Percentiles rank a stretch among this genome's conserved stretches.
Conservation (phyloP, 2,797 vertebrate species). For the Sarcophilus harrisii region DNA sequence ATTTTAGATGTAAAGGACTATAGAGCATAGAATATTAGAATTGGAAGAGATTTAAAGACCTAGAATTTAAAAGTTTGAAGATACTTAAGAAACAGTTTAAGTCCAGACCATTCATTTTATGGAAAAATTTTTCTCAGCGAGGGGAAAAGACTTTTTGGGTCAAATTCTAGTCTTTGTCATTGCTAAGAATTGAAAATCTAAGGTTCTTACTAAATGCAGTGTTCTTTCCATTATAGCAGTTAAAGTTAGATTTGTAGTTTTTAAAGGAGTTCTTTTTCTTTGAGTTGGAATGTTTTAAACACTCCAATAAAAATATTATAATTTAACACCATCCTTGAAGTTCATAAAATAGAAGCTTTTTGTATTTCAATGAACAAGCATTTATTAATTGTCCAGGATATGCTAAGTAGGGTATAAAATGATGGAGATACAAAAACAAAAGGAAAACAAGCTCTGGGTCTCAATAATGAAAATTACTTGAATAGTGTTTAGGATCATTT, state of each 20-base stretch:
- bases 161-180: neutral
- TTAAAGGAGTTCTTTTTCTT: neutral
- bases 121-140: neutral
- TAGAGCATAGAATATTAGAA: neutral
- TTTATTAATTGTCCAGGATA: neutral
- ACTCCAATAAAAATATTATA: neutral
- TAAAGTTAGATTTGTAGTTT: neutral
- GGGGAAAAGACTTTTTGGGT: neutral
- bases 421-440: neutral
- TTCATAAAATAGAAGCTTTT: neutral
- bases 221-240: neutral
- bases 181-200: neutral
- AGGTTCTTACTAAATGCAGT: neutral
- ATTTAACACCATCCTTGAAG: neutral
- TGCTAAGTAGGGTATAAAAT: neutral
- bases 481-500: neutral
- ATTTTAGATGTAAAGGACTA: neutral
- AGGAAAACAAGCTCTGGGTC: neutral
- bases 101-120: neutral
- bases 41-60: neutral
- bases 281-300: neutral
- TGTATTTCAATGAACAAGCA: neutral
- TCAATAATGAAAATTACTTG: neutral
- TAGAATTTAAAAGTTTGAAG: neutral
- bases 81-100: neutral